Evolutionary conservation across 2,113 vertebrate genomes (phyloP), one percentile per base, ranked within the genome.

Genomic region (Pachycephala philippinensis): DNA sequence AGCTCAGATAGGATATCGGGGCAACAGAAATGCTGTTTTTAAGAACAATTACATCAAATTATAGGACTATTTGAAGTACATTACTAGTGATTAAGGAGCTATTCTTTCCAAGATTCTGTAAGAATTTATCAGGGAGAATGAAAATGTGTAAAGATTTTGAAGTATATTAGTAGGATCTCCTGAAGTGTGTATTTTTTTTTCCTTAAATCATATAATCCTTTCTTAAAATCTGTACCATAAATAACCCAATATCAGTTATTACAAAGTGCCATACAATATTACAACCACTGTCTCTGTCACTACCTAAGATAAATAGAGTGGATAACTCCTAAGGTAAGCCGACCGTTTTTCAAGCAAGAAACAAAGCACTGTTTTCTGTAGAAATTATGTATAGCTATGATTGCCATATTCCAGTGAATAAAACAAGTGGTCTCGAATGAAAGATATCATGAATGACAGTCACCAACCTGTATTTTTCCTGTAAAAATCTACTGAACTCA

Each of bases 341-440:
- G 1, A 89, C 79, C 57, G 61, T 97, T 96, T 94, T 92, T 87
- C 88, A 95, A 90, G 82, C 20, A 84, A 94, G 82, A 93, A 92
- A 95, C 84, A 93, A 96, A 78, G 89, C 61, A 84, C 76, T 60
- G 50, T 95, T 94, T 96, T 94, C 79, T 76, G 72, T 30, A 90
- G 86, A 59, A 97, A 96, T 96, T 94, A 95, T 89, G 63, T 90
- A 85, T 61, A 84, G 82, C 84, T 84, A 59, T 87, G 89, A 95
- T 95, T 90, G 91, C 83, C 84, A 76, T 37, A 93, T 80, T 95
- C 78, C 37, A 70, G 63, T 74, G 77, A 81, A 92, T 92, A 86
- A 90, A 93, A 93, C 70, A 91, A 96, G 45, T 21, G 12, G 59
- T 80, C 66, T 91, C 39, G 88, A 80, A 77, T 68, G 59, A 91